Percentiles rank a stretch among this genome's conserved stretches.
Conservation (phyloP, 2,797 vertebrate species). For the Enoplosus armatus region DNA sequence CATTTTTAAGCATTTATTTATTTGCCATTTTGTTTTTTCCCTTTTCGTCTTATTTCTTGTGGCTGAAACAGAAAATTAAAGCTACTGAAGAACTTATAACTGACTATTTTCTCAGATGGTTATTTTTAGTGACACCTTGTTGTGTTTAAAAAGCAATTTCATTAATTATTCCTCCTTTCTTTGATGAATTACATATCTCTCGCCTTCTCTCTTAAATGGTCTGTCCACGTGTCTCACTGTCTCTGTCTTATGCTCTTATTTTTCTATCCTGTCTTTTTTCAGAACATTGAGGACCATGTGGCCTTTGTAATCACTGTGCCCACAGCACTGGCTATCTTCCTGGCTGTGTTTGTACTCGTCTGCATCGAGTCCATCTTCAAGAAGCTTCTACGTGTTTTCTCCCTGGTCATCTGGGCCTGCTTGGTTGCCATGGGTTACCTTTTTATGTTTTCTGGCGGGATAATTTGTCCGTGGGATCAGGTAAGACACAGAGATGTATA, state of each 20-base stretch:
- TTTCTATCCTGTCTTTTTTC: slow-evolving; percentile 49
- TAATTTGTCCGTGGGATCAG: slow-evolving; percentile 98
- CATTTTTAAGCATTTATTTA: neutral
- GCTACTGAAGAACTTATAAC: neutral
- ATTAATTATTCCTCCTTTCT: slow-evolving; percentile 10
- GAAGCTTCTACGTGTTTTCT: slow-evolving; percentile 95
- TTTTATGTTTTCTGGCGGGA: slow-evolving; percentile 97
- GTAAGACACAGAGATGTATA: slow-evolving; percentile 80
- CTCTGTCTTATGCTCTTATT: neutral
- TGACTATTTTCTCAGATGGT: neutral
- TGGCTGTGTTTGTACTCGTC: slow-evolving; percentile 96
- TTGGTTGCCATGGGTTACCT: slow-evolving; percentile 97
- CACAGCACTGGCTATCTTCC: slow-evolving; percentile 97
- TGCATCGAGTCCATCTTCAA: slow-evolving; percentile 97
- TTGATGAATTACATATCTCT: neutral
- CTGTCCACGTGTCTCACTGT: neutral
- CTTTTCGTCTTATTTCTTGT: neutral
- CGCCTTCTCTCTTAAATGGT: slow-evolving; percentile 2
- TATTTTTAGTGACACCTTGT: neutral
- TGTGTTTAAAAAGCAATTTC: slow-evolving; percentile 23
- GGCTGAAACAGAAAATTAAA: neutral
- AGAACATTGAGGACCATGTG: slow-evolving; percentile 95
- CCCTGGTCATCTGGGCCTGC: slow-evolving; percentile 95
- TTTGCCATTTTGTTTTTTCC: neutral
- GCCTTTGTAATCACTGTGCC: slow-evolving; percentile 98